Conservation (phyloP, 2,113 vertebrate genomes). For the Peromyscus maniculatus region DNA sequence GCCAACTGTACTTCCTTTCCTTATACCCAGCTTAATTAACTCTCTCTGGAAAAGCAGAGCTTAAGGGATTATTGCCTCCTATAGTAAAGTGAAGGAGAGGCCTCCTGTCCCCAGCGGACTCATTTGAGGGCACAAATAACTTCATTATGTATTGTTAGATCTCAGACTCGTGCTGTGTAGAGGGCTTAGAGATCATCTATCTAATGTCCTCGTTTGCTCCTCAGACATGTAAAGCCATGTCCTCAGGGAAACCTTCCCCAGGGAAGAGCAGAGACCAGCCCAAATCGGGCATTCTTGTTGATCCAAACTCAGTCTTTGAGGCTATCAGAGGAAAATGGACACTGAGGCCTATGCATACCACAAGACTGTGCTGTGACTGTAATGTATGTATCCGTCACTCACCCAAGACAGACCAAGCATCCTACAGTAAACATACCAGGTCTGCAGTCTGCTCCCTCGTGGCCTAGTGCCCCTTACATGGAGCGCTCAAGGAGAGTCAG, state of each 20-base stretch:
- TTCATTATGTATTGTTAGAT: slow-evolving; percentile 49
- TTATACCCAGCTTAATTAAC: slow-evolving; percentile 40
- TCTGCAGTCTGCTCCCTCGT: accelerated
- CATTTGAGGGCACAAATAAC: slow-evolving; percentile 67
- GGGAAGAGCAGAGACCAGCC: not conserved
- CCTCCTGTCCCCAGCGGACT: slow-evolving; percentile 42
- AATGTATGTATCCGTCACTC: accelerated
- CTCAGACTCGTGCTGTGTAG: not conserved
- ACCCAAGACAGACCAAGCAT: accelerated
- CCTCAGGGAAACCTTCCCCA: not conserved
- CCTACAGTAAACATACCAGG: accelerated
- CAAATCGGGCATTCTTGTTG: no score
- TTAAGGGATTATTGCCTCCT: slow-evolving; percentile 58
- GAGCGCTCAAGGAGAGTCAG: not conserved
- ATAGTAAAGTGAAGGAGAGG: not conserved
- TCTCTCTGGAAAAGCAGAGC: slow-evolving; percentile 70
- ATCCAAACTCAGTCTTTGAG: not conserved
- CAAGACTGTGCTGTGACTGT: not conserved
- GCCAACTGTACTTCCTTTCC: not conserved
- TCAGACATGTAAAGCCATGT: not conserved
- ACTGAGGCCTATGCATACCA: accelerated
- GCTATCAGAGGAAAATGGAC: not conserved
- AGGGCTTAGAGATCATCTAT: slow-evolving; percentile 16
- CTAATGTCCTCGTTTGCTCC: not conserved
- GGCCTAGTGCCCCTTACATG: not conserved